Evolutionary conservation across 2,797 vertebrate genomes (phyloP), one percentile per base, ranked within the genome.

Genomic region (Manis crassicaudata): DNA sequence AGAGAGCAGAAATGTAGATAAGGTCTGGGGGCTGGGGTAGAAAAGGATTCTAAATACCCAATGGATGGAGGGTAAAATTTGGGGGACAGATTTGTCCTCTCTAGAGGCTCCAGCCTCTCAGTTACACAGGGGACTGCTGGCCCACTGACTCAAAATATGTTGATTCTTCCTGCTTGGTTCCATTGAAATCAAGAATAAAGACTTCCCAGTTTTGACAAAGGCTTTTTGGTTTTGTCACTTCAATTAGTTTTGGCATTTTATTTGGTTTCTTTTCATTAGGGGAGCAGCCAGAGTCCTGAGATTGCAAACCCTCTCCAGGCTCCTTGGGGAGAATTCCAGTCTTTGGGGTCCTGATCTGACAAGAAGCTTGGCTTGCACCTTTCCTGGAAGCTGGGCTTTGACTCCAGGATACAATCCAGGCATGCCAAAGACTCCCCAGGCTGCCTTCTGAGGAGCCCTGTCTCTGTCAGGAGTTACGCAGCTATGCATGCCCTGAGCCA

Each of bases 171-270:
- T 40, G 25, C 37, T 52, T 93, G 32, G 82, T 84, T 97, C 91
- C 87, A 72, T 75, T 52, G 72, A 94, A 96, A 97, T 95, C 92
- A 93, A 95, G 90, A 88, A 91, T 97, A 95, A 96, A 98, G 95
- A 88, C 85, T 46, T 96, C 90, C 63, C 50, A 37, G 88, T 83
- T 97, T 92, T 92, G 94, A 94, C 95, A 93, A 96, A 67, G 90
- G 86, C 80, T 97, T 96, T 97, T 90, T 25, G n/a, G 81, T 56
- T 80, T 85, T 97, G 94, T 97, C 91, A 85, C 88, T 94, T 95
- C 96, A 97, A 98, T 97, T 96, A 80, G 89, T 80, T 96, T 84
- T 95, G 97, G 92, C 96, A 96, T 97, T 98, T 97, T 94, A 96
- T 96, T 94, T 96, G 82, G 88, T 97, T 98, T 92, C 77, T 97